These are phyloP conservation scores for Aplochiton taeniatus DNA, from an alignment of 2,797 vertebrate genomes.

Conservation along the genomic window DNA sequence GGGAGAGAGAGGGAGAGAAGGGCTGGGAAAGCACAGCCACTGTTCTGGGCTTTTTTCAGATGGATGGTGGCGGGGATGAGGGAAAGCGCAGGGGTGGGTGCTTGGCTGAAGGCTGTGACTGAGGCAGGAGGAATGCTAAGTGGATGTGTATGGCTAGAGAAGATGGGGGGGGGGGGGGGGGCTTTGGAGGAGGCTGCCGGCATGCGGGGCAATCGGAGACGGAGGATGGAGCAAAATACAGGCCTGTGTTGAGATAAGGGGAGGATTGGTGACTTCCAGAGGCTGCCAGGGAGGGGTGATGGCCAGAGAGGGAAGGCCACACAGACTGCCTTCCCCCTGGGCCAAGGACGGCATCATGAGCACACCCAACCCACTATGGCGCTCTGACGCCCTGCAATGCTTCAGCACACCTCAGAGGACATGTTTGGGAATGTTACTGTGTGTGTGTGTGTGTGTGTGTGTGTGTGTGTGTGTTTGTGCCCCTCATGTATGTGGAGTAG, in stretches of 20 bases:
- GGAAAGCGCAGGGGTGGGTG: background rate
- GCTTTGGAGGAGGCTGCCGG: background rate
- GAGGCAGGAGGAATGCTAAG: background rate
- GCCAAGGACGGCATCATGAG: slow-evolving; percentile 29
- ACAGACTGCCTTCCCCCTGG: slow-evolving; percentile 25
- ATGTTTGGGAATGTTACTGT: slow-evolving; percentile 5
- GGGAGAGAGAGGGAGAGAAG: too few relatives aligned
- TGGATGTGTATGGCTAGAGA: background rate
- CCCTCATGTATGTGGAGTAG: background rate
- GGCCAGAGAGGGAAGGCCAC: too few relatives aligned
- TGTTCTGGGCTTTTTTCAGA: too few relatives aligned
- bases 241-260: too few relatives aligned
- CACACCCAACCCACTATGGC: slow-evolving; percentile 15
- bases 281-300: too few relatives aligned
- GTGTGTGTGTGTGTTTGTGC: background rate
- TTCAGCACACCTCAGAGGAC: background rate
- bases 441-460: slow-evolving; percentile 12
- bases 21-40: slow-evolving; percentile 11
- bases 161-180: background rate
- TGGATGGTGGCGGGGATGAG: background rate
- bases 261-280: too few relatives aligned
- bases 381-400: slow-evolving; percentile 21
- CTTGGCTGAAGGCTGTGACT: background rate
- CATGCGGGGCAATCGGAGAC: too few relatives aligned
- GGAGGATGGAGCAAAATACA: too few relatives aligned